phyloP scores from a whole-genome alignment of 2,113 vertebrate genomes.

The Lipotes vexillifer region DNA sequence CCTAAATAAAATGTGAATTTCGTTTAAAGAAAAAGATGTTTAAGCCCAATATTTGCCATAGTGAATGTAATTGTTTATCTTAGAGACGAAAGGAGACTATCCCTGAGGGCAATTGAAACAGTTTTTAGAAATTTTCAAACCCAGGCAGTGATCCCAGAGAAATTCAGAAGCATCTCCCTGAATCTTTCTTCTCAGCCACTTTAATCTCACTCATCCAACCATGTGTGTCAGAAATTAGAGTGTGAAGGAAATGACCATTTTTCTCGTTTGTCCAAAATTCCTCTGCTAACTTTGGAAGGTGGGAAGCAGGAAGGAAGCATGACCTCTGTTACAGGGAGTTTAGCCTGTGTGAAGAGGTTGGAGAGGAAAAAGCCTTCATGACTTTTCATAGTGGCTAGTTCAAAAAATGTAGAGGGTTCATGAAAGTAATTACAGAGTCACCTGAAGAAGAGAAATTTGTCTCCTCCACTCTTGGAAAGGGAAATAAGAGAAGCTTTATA shows the following conservation, averaged over 20 bases:
- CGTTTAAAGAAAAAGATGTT: neutral
- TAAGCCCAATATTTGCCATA: neutral
- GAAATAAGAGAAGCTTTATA: neutral
- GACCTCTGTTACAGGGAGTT: neutral
- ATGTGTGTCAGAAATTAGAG: neutral
- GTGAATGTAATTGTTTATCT: neutral
- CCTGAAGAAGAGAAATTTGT: neutral
- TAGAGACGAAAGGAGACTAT: neutral
- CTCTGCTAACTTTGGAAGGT: neutral
- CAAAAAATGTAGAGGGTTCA: neutral
- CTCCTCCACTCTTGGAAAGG: neutral
- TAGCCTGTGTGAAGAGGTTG: neutral
- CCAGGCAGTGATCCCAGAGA: neutral
- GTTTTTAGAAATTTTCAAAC: neutral
- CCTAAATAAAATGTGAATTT: no score
- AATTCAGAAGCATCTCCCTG: neutral
- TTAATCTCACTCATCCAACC: neutral
- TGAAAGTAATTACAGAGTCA: neutral
- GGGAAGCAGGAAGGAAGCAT: neutral
- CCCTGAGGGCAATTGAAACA: neutral
- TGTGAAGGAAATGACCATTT: neutral
- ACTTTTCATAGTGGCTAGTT: neutral
- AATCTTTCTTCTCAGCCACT: neutral
- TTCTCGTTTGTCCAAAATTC: neutral
- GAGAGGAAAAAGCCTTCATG: neutral